Evolutionary conservation across 2,113 vertebrate genomes (phyloP).

Genomic region (Upupa epops): DNA sequence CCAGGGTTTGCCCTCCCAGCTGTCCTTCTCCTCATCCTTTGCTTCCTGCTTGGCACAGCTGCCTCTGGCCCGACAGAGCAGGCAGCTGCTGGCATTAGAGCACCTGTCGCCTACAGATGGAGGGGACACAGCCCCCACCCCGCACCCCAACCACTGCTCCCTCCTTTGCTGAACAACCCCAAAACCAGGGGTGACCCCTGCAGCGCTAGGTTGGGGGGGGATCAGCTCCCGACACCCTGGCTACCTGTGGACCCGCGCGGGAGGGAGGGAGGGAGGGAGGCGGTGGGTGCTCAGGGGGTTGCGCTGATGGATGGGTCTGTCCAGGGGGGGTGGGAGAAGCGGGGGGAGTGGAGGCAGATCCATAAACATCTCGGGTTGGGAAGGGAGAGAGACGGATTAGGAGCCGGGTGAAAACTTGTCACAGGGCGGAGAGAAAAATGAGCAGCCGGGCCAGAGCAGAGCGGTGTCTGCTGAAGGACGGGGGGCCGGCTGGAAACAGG

Average conservation of each 20-base stretch:
- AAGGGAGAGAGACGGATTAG: conserved; percentile 72
- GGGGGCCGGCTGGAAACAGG: conserved; percentile 61
- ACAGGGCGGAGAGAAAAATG: conserved; percentile 68
- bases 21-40: background rate
- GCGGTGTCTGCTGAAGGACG: conserved; percentile 72
- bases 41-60: background rate
- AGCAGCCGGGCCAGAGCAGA: conserved; percentile 69
- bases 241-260: background rate
- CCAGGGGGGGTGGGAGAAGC: background rate
- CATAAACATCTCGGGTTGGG: conserved; percentile 68
- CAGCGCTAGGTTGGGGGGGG: accelerated
- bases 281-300: background rate
- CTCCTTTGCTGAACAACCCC: background rate
- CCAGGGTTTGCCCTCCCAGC: background rate
- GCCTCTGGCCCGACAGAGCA: background rate
- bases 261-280: background rate
- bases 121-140: background rate
- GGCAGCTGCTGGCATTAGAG: background rate
- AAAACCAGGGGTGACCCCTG: background rate
- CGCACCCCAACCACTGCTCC: no score
- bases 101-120: background rate
- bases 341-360: conserved; percentile 44
- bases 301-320: conserved; percentile 59
- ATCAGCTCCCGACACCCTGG: no score
- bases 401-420: conserved; percentile 73